Base-by-base conservation (phyloP, 2,113 vertebrate genomes). In the Cygnus buccinator region DNA sequence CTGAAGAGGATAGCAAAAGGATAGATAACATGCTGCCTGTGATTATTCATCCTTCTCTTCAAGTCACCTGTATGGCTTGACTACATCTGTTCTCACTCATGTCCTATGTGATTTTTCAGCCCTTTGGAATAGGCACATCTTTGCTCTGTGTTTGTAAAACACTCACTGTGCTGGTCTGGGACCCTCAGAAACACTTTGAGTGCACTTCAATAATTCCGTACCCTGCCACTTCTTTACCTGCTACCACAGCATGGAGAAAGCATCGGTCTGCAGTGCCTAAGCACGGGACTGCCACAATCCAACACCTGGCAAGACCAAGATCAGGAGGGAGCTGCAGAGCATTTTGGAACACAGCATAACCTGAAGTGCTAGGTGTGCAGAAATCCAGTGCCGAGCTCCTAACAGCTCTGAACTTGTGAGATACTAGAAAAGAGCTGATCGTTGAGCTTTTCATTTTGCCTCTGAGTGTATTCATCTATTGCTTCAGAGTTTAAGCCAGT, bases 221-320 rank as follows among this genome's bases (percentile, higher is more conserved):
- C 2, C 3, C 25, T 57, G 65, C 15, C 26, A 55, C 54, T 44
- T 26, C 39, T 65, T 61, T 31, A 62, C 20, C 35, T 66, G 37
- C n/a, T 39, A 9, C 35, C 1, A 0, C 7, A 31, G 14, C 35
- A 58, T 4, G 6, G 43, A n/a, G 44, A 28, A 71, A 35, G 20
- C 31, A 65, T 46, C 18, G 31, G 8, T 31, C 37, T 1, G 3
- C 29, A 37, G 18, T 35, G 28, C n/a, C 33, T 55, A 59, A 90
- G 46, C 25, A 21, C 18, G 73, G 11, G 29, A 22, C 18, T 21
- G 7, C 7, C 26, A 77, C 39, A 28, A 50, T 6, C 13, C 43
- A 37, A 35, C 35, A 62, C 14, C 20, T 65, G 13, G 35, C 19
- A 65, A 43, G 37, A 26, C 52, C 43, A 43, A 0, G 1, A 58